phyloP scores from a whole-genome alignment of 2,113 vertebrate species.

The Planiliza haematocheilus region DNA sequence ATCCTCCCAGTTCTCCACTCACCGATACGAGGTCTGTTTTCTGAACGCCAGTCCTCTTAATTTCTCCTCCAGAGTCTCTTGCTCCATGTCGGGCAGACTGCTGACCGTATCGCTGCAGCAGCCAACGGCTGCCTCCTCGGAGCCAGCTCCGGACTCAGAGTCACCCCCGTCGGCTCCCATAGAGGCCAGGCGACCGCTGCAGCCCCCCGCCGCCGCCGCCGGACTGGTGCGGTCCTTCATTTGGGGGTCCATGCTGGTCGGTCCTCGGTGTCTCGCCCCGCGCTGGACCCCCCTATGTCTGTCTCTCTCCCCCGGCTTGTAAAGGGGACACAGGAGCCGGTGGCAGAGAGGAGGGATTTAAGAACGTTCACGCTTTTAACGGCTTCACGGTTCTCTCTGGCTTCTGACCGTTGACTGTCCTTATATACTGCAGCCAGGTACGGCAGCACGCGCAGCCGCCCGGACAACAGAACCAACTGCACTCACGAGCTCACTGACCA shows the following conservation, averaged over 20 bases:
- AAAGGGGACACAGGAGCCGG: constrained; percentile 45
- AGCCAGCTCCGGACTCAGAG: constrained; percentile 76
- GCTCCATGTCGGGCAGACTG: constrained; percentile 77
- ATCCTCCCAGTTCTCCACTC: constrained; percentile 58
- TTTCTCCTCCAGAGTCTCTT: constrained; percentile 76
- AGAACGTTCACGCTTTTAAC: background rate
- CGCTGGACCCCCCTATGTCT: constrained; percentile 66
- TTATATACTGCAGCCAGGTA: constrained; percentile 30
- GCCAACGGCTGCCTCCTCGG: constrained; percentile 72
- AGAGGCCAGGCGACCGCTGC: constrained; percentile 62
- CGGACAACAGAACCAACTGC: constrained; percentile 49
- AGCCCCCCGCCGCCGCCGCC: constrained; percentile 41
- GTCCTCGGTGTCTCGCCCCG: constrained; percentile 46
- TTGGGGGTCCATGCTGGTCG: constrained; percentile 79
- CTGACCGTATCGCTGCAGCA: constrained; percentile 77
- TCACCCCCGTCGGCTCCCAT: constrained; percentile 78
- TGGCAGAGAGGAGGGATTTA: background rate
- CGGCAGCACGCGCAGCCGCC: constrained; percentile 54
- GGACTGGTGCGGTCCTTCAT: constrained; percentile 47
- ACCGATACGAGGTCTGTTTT: constrained; percentile 81
- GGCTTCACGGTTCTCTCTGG: background rate
- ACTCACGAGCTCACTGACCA: constrained; percentile 42
- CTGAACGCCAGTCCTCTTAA: constrained; percentile 77
- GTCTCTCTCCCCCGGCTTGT: constrained; percentile 12
- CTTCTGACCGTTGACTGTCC: constrained; percentile 17